Conservation (phyloP, 2,113 vertebrate genomes). For the Hirundichthys speculiger region DNA sequence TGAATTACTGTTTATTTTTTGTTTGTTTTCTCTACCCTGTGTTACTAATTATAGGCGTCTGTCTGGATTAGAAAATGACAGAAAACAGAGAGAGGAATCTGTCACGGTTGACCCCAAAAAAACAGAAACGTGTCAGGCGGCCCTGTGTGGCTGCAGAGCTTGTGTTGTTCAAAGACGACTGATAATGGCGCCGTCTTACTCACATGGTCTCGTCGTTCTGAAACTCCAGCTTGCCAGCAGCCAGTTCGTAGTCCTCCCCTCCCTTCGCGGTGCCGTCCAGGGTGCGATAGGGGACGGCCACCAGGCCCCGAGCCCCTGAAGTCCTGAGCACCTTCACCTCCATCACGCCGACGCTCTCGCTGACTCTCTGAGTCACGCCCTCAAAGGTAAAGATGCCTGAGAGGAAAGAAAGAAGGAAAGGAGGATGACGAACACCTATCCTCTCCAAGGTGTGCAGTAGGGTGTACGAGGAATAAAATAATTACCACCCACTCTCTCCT, state of each 20-base stretch:
- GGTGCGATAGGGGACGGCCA: constrained; percentile 82
- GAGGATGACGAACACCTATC: constrained; percentile 24
- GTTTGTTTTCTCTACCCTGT: background rate
- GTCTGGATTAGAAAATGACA: constrained; percentile 6
- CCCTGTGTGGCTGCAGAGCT: too few relatives aligned
- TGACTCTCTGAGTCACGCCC: constrained; percentile 75
- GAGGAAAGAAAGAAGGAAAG: constrained; percentile 30
- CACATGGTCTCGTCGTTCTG: constrained; percentile 88
- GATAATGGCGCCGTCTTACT: constrained; percentile 57
- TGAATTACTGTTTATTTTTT: constrained; percentile 8
- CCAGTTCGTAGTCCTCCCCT: constrained; percentile 84
- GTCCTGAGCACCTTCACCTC: constrained; percentile 84
- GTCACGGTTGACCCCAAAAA: too few relatives aligned
- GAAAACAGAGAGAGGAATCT: constrained; percentile 2
- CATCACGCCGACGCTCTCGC: constrained; percentile 85
- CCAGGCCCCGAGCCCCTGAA: constrained; percentile 84
- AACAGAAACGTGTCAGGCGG: too few relatives aligned
- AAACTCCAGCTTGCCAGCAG: constrained; percentile 83
- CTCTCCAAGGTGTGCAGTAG: constrained; percentile 19
- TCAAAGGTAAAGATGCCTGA: constrained; percentile 86
- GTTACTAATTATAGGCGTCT: constrained; percentile 32
- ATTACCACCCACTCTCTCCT: constrained; percentile 39
- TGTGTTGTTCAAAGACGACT: too few relatives aligned
- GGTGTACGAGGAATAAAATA: constrained; percentile 22
- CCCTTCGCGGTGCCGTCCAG: constrained; percentile 80